These are phyloP conservation scores for Leucophenga montana DNA, from an alignment of 2,888 invertebrate species.

Conservation along the genomic window DNA sequence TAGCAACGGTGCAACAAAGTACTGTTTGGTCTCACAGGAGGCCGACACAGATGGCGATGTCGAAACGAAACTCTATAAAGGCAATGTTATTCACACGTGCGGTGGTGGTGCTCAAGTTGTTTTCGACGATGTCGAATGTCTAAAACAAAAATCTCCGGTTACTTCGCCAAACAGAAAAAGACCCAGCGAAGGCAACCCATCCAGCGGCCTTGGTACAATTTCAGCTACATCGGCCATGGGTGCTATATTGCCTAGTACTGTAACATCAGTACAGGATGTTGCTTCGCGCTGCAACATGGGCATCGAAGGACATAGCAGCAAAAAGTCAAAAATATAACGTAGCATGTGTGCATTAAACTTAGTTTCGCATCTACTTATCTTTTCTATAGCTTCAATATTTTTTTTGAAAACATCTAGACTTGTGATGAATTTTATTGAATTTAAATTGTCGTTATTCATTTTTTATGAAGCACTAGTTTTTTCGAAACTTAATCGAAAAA, in stretches of 20 bases:
- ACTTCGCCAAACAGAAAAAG: slow-evolving; percentile 73
- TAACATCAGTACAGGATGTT: slow-evolving; percentile 62
- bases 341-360: not conserved
- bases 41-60: slow-evolving; percentile 93
- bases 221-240: slow-evolving; percentile 52
- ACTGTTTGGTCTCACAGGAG: slow-evolving; percentile 93
- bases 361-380: not conserved
- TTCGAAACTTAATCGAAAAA: no score
- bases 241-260: slow-evolving; percentile 50
- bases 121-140: slow-evolving; percentile 93
- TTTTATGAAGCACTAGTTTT: no score
- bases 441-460: no score
- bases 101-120: slow-evolving; percentile 97
- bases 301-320: slow-evolving; percentile 72
- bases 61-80: slow-evolving; percentile 94
- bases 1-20: slow-evolving; percentile 83
- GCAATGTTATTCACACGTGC: slow-evolving; percentile 92
- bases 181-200: slow-evolving; percentile 60
- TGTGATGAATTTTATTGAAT: no score
- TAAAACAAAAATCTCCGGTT: slow-evolving; percentile 86
- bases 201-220: slow-evolving; percentile 41
- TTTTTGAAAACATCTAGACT: no score
- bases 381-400: no score
- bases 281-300: slow-evolving; percentile 71
- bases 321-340: slow-evolving; percentile 68